Conservation (phyloP, 2,113 vertebrate species). For the Apteryx mantelli region DNA sequence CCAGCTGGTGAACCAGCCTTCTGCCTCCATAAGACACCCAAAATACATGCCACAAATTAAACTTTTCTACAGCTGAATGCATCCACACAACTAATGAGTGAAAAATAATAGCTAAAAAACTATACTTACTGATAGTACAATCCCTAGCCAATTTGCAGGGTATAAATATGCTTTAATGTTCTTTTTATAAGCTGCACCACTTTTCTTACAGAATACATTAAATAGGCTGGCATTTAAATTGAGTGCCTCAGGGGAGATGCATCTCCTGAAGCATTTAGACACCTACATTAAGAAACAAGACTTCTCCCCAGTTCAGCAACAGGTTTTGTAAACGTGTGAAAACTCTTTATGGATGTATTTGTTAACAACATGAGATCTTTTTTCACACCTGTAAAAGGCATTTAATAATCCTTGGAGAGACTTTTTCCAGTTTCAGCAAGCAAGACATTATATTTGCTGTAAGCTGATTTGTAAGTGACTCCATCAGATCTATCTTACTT, state of each 20-base stretch:
- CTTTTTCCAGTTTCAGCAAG: background rate
- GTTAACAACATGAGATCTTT: slow-evolving; percentile 14
- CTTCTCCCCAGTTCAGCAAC: background rate
- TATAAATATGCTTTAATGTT: slow-evolving; percentile 29
- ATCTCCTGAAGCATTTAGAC: slow-evolving; percentile 23
- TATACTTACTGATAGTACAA: background rate
- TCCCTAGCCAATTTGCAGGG: background rate
- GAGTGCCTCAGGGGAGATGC: background rate
- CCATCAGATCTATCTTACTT: background rate
- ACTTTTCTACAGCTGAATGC: background rate
- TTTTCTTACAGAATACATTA: slow-evolving; percentile 42
- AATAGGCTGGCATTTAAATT: slow-evolving; percentile 22
- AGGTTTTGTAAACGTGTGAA: slow-evolving; percentile 38
- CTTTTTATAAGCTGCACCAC: slow-evolving; percentile 1
- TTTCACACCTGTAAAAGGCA: slow-evolving; percentile 37
- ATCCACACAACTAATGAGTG: background rate
- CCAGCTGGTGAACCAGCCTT: background rate
- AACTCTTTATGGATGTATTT: slow-evolving; percentile 55
- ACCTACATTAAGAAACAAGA: slow-evolving; percentile 8
- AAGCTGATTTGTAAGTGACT: background rate
- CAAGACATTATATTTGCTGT: background rate
- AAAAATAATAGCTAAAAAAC: background rate
- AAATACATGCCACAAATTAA: background rate
- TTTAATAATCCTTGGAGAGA: slow-evolving; percentile 38
- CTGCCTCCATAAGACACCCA: background rate